Evolutionary conservation across 2,888 invertebrate species (phyloP), one percentile per base, ranked within the genome.

Genomic region (Hydrotaea diabolus): DNA sequence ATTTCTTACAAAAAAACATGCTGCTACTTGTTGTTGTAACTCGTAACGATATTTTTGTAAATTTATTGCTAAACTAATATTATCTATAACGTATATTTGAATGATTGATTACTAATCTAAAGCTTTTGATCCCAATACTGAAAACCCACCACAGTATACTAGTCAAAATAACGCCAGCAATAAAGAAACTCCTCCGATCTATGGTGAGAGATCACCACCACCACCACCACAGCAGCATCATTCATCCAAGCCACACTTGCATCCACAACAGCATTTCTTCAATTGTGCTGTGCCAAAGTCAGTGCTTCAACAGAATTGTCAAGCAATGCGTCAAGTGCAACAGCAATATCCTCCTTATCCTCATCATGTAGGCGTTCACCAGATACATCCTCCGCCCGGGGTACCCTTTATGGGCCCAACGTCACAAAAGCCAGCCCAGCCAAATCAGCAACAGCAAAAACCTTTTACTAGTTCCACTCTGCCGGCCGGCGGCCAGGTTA

Each of bases 281-380:
- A 93, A 93, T 86, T 92, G 91, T 86, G 92, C 93, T 77, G 92
- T 92, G 71, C 90, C 93, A 53, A 92, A 92, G 86, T 92, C 92
- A 19, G 90, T 92, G 85, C 86, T 93, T 72, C 91, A 91, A 62
- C 93, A 93, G 82, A 93, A 92, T 84, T 92, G 91, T 86, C 91
- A 93, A 86, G 90, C 92, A 7, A 92, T 93, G 89, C 92, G 92
- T 19, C 91, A 92, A 85, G 91, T 93, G 75, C 92, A 92, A 77
- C 91, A 91, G 80, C 92, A 92, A 66, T 93, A 93, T 90, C 92
- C 92, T 75, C 92, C 92, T 71, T 93, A 92, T 90, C 93, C 92
- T 0, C 90, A 91, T 84, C 92, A 93, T 83, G 91, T 93, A 86
- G 93, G 92, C 78, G 90, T 91, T 2, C 92, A 92, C 84, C 90